Conservation (phyloP, 2,113 vertebrate species). For the Spheniscus mendiculus region DNA sequence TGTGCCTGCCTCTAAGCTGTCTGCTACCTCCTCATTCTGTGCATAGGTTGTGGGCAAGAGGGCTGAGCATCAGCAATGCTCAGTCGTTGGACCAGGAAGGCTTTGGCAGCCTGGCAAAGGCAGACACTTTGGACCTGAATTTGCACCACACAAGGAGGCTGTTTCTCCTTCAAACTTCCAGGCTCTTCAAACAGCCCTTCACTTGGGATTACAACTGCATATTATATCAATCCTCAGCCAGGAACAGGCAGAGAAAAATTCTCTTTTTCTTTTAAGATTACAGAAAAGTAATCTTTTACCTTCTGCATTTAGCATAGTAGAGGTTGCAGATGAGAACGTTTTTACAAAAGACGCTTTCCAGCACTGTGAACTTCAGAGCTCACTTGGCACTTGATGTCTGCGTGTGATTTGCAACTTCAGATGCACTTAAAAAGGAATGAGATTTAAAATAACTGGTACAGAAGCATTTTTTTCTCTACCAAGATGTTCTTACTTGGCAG, state of each 20-base stretch:
- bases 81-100: not conserved
- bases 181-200: not conserved
- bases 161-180: not conserved
- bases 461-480: not conserved
- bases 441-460: not conserved
- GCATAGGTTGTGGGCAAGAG: not conserved
- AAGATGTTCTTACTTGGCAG: not conserved
- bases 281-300: not conserved
- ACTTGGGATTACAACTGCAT: not conserved
- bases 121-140: not conserved
- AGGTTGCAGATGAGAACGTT: not conserved
- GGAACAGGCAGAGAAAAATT: not conserved
- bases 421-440: not conserved
- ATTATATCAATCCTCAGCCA: fast-evolving
- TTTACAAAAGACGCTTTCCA: not conserved
- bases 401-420: not conserved
- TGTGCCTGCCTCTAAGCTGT: not conserved
- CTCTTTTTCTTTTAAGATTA: not conserved
- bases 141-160: not conserved
- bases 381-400: not conserved
- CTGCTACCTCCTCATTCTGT: not conserved
- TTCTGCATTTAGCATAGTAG: not conserved
- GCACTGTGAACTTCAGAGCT: not conserved
- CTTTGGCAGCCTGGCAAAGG: not conserved
- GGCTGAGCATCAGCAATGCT: not conserved